phyloP scores from a whole-genome alignment of 2,797 vertebrate genomes.

The Enoplosus armatus region DNA sequence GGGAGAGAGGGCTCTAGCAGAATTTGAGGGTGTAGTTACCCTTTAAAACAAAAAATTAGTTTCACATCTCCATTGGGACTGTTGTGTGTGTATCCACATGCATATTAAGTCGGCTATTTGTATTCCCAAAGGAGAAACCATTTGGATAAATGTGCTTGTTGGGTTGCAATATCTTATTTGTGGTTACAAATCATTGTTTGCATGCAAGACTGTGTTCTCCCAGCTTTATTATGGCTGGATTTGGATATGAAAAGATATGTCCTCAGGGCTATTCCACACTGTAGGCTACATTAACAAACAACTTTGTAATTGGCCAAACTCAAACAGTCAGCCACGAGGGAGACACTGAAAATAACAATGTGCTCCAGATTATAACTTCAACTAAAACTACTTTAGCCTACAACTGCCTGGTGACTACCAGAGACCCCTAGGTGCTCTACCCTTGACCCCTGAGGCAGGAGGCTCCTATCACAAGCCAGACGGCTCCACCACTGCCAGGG shows the following conservation, averaged over 20 bases:
- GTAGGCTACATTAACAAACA: conserved; percentile 68
- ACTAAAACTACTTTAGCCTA: background rate
- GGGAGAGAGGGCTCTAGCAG: too few relatives aligned
- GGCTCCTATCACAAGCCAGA: conserved; percentile 46
- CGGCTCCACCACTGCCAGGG: conserved; percentile 52
- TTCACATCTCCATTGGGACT: conserved; percentile 46
- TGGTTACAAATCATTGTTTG: conserved; percentile 66
- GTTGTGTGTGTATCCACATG: background rate
- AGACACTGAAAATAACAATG: conserved; percentile 47
- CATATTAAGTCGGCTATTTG: conserved; percentile 51
- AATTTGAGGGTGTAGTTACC: too few relatives aligned
- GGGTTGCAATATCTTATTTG: conserved; percentile 60
- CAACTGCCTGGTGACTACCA: background rate
- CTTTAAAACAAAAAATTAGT: too few relatives aligned
- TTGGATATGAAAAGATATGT: conserved; percentile 72
- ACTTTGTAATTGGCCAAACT: conserved; percentile 68
- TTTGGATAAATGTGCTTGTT: conserved; percentile 59
- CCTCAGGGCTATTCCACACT: conserved; percentile 61
- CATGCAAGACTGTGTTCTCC: conserved; percentile 44
- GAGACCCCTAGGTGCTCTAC: conserved; percentile 28
- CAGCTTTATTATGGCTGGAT: conserved; percentile 61
- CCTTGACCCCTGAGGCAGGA: conserved; percentile 53
- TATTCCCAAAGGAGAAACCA: conserved; percentile 59
- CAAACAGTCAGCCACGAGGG: conserved; percentile 58
- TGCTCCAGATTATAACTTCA: background rate